Percentiles rank a stretch among this genome's conserved stretches.
phyloP scores from a whole-genome alignment of 2,888 invertebrate species.

The Drosophila incognita region DNA sequence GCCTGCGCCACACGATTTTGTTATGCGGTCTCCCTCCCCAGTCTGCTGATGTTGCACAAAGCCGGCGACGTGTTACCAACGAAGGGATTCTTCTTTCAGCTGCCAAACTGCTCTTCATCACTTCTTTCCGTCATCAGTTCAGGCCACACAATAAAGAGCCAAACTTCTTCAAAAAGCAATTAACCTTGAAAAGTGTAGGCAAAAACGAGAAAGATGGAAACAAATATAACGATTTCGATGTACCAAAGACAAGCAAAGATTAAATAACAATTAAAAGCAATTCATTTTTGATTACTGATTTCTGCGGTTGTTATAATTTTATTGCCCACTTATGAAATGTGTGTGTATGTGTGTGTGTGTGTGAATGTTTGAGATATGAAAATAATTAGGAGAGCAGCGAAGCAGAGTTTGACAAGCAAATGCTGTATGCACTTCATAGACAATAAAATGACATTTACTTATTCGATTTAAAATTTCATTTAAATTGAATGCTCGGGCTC shows the following conservation, averaged over 20 bases:
- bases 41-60: slow-evolving; percentile 29
- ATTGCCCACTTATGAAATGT: slow-evolving; percentile 60
- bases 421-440: slow-evolving; percentile 13
- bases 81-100: slow-evolving; percentile 17
- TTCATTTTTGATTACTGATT: slow-evolving; percentile 72
- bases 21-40: slow-evolving; percentile 10
- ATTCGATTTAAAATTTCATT: neutral
- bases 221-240: slow-evolving; percentile 40
- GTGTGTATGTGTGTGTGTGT: slow-evolving; percentile 17
- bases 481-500: neutral
- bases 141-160: neutral
- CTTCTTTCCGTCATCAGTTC: slow-evolving; percentile 32
- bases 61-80: slow-evolving; percentile 17
- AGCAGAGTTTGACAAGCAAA: slow-evolving; percentile 12
- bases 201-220: slow-evolving; percentile 24
- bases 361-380: slow-evolving; percentile 24
- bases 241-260: slow-evolving; percentile 53
- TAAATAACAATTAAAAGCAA: slow-evolving; percentile 80
- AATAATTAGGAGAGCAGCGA: slow-evolving; percentile 16
- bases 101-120: slow-evolving; percentile 1
- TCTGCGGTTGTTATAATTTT: slow-evolving; percentile 67
- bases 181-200: slow-evolving; percentile 64
- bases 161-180: slow-evolving; percentile 63
- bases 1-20: slow-evolving; percentile 38
- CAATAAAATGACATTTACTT: neutral